These are phyloP conservation scores for Sicus ferrugineus DNA, from an alignment of 2,888 invertebrate species.

Conservation along the genomic window DNA sequence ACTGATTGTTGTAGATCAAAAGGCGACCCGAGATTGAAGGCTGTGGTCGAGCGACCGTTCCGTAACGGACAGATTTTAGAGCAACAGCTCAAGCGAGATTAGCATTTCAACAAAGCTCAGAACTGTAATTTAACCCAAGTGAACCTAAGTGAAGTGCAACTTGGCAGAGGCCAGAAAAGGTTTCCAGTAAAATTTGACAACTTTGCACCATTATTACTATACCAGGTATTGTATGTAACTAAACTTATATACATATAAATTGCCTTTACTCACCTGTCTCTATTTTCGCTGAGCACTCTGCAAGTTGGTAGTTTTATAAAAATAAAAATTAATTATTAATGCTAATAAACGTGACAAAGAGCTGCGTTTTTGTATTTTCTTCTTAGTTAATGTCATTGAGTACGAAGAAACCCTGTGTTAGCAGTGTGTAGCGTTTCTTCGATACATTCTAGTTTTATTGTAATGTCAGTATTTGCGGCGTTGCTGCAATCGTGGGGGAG, in stretches of 20 bases:
- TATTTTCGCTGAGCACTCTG: constrained; percentile 7
- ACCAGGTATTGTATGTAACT: background rate
- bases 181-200: too few relatives aligned
- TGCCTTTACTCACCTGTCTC: constrained; percentile 13
- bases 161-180: too few relatives aligned
- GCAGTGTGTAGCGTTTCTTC: constrained; percentile 16
- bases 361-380: constrained; percentile 2
- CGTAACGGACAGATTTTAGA: too few relatives aligned
- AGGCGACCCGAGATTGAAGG: too few relatives aligned
- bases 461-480: background rate
- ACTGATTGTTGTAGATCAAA: too few relatives aligned
- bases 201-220: background rate
- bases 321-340: constrained; percentile 11
- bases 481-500: background rate
- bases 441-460: background rate
- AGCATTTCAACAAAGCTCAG: too few relatives aligned
- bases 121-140: too few relatives aligned
- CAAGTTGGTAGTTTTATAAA: constrained; percentile 22
- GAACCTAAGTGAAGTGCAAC: too few relatives aligned
- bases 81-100: too few relatives aligned
- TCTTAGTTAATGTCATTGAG: constrained; percentile 29
- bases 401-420: constrained; percentile 29
- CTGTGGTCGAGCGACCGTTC: too few relatives aligned
- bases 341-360: background rate
- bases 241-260: background rate